These are phyloP conservation scores for Mythimna impura DNA, from an alignment of 2,888 invertebrate species.

Conservation along the genomic window DNA sequence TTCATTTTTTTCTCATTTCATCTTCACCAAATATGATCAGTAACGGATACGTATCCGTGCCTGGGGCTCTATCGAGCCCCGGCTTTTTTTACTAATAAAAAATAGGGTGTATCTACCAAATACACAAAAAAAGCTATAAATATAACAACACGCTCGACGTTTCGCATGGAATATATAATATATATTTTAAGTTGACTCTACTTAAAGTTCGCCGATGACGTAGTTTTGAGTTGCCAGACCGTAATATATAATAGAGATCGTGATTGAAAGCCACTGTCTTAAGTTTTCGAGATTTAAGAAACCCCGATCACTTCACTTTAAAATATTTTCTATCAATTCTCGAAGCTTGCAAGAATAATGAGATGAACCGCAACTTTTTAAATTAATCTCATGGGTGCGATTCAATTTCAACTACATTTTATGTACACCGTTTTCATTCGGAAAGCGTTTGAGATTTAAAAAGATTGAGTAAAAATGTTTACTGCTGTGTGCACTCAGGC, in stretches of 20 bases:
- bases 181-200: not conserved
- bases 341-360: conserved; percentile 11
- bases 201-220: conserved; percentile 8
- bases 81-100: no score
- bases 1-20: no score
- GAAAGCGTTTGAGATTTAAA: conserved; percentile 47
- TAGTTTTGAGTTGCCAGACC: conserved; percentile 1
- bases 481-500: conserved; percentile 33
- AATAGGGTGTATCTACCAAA: no score
- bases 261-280: not conserved
- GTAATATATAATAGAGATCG: not conserved
- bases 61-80: no score
- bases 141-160: no score
- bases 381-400: conserved; percentile 12
- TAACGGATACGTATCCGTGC: no score
- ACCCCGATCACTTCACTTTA: not conserved
- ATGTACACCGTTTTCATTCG: conserved; percentile 27
- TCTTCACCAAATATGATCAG: no score
- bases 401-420: conserved; percentile 40
- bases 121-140: no score
- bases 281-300: not conserved
- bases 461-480: conserved; percentile 53
- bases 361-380: conserved; percentile 16
- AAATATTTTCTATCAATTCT: conserved; percentile 2
- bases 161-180: not conserved